Base-by-base conservation (phyloP, 2,113 vertebrate species). In the Macquaria ambigua region DNA sequence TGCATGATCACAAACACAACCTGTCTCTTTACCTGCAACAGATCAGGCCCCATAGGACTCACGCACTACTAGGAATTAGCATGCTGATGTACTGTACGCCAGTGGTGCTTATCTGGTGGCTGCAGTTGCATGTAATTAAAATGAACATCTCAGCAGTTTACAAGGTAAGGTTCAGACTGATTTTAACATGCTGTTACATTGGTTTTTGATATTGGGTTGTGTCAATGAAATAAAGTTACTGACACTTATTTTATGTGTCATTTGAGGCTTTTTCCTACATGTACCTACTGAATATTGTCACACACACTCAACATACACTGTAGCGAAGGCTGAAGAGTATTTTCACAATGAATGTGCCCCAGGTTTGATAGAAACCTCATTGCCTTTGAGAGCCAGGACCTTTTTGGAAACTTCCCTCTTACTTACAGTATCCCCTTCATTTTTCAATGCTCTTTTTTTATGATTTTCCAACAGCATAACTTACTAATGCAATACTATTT, bases 1-100 rank as follows among this genome's bases (percentile, higher is more conserved):
- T 88, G 72, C 86, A 87, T 77, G 83, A 92, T 88, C 82, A 64
- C 78, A 84, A 90, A 89, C 84, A 87, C 86, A 87, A 88, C 90
- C 91, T 81, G 90, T 83, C 87, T 81, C 75, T 83, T 90, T 91
- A 93, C 90, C 92, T 93, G 93, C 87, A 83, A 67, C 89, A 74
- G 53, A 82, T 90, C 89, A 79, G 79, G 73, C 85, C 91, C 89
- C 82, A 89, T 41, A 83, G 89, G 86, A 90, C 77, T 91, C 77
- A 67, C 37, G 61, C 66, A 39, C 88, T 77, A 8, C 66, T 50
- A 80, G 71, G 73, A 75, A 88, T 88, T 86, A 86, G 39, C 5
- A 12, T 39, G 34, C 53, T 79, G 70, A 64, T 86, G 56, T 76
- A 72, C 50, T 72, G 39, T 77, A 79, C 53, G n/a, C 69, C 52